These are phyloP conservation scores for Loriculus beryllinus DNA, from an alignment of 2,797 vertebrate genomes.

Conservation along the genomic window DNA sequence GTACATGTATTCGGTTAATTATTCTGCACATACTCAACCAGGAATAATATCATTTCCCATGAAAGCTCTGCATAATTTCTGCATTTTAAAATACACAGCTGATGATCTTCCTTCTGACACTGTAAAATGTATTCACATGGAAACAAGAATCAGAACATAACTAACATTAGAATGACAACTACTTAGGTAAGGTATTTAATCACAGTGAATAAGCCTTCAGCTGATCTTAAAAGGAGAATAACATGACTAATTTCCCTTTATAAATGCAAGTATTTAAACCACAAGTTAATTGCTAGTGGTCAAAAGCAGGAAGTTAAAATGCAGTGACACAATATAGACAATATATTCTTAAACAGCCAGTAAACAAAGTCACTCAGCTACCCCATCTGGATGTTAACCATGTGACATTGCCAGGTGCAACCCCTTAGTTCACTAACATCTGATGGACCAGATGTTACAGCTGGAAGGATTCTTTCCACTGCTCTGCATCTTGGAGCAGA, in stretches of 20 bases:
- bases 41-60: not conserved
- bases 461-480: conserved; percentile 13
- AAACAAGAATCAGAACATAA: not conserved
- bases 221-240: not conserved
- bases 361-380: not conserved
- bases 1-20: not conserved
- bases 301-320: not conserved
- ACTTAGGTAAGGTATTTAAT: not conserved
- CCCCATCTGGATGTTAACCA: not conserved
- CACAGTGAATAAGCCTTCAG: not conserved
- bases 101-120: not conserved
- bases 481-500: not conserved
- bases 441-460: conserved; percentile 40
- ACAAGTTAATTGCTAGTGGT: not conserved
- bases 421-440: not conserved
- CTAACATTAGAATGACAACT: not conserved
- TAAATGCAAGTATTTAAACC: not conserved
- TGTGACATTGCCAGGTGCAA: not conserved
- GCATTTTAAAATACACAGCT: not conserved
- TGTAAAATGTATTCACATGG: not conserved
- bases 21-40: not conserved
- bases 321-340: not conserved
- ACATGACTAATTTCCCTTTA: not conserved
- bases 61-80: not conserved
- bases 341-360: not conserved